Base-by-base conservation (phyloP, 2,113 vertebrate species). In the Protomyctophum bolini region DNA sequence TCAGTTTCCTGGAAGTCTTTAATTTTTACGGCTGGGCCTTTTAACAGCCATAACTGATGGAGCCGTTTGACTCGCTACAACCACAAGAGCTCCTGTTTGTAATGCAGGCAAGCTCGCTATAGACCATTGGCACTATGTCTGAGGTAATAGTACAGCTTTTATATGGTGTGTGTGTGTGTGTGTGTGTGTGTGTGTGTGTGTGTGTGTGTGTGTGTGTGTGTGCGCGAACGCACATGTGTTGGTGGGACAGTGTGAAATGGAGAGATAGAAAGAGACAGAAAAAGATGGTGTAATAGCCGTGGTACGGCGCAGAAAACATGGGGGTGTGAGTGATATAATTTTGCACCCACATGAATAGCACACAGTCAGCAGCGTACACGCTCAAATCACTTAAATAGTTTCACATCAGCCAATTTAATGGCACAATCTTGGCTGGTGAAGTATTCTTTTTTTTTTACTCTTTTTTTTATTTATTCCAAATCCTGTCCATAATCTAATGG, bases 401-500 rank as follows among this genome's bases (percentile, higher is more conserved):
- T 86, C 81, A 85, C 85, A 80, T 86, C 81, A 82, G 85, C 79
- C 84, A 79, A 85, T 86, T 88, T 87, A 88, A 83, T 81, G 77
- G 89, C 75, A 66, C 78, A 80, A 73, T 86, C 79, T 76, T 10
- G 8, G 79, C 79, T 80, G 72, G 7, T 21, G 48, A 10, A 9
- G 54, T 56, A 28, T 41, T 21, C 48, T 15, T 48, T 21, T 41
- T 41, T 68, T 46, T 57, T 45, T 58, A 51, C 49, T 51, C 15
- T 21, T 3, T 88, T 90, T 90, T 90, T 21, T 87, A 89, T 90
- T 90, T 81, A 88, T 88, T 91, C 86, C 77, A 82, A 89, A 87
- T 88, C 86, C 83, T 86, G 87, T 87, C 83, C 83, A 85, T 88
- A 85, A 90, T 90, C 86, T 88, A 88, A 87, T 84, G 82, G 83